phyloP scores from a whole-genome alignment of 2,113 vertebrate species.

The Cinclus cinclus region DNA sequence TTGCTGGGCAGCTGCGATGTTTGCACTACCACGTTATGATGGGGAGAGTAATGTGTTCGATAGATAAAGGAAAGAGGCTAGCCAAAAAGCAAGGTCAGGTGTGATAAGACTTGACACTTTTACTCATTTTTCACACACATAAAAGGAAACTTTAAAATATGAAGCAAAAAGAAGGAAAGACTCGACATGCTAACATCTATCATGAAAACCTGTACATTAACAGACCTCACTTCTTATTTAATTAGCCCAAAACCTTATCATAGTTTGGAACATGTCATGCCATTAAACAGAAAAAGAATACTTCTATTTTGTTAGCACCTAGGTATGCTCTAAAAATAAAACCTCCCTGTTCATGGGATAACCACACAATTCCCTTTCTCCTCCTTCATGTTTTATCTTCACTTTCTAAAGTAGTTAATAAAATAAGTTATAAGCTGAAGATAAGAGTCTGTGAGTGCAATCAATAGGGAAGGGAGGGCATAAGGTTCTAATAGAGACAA shows the following conservation, averaged over 20 bases:
- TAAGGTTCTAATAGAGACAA: neutral
- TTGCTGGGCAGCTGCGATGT: slow-evolving; percentile 71
- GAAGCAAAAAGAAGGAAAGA: slow-evolving; percentile 56
- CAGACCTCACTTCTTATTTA: slow-evolving; percentile 60
- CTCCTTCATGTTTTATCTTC: slow-evolving; percentile 3
- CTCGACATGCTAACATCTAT: slow-evolving; percentile 36
- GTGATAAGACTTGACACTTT: slow-evolving; percentile 79
- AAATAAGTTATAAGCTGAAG: slow-evolving; percentile 30
- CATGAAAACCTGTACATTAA: slow-evolving; percentile 31
- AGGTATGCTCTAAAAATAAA: slow-evolving; percentile 7
- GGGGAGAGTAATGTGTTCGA: slow-evolving; percentile 82
- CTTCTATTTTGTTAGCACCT: slow-evolving; percentile 1
- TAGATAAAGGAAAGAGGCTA: slow-evolving; percentile 76
- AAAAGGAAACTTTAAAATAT: slow-evolving; percentile 72
- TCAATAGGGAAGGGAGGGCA: neutral
- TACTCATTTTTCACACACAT: slow-evolving; percentile 79
- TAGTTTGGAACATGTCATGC: slow-evolving; percentile 49
- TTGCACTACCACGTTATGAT: slow-evolving; percentile 78
- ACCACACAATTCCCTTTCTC: neutral
- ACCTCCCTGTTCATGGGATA: neutral
- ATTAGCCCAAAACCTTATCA: slow-evolving; percentile 64
- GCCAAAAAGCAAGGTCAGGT: slow-evolving; percentile 75
- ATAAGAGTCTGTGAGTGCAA: neutral
- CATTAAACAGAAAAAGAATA: slow-evolving; percentile 14
- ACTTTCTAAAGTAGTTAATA: neutral